These are phyloP conservation scores for Heterohyrax brucei DNA, from an alignment of 2,797 vertebrate genomes.

Conservation along the genomic window DNA sequence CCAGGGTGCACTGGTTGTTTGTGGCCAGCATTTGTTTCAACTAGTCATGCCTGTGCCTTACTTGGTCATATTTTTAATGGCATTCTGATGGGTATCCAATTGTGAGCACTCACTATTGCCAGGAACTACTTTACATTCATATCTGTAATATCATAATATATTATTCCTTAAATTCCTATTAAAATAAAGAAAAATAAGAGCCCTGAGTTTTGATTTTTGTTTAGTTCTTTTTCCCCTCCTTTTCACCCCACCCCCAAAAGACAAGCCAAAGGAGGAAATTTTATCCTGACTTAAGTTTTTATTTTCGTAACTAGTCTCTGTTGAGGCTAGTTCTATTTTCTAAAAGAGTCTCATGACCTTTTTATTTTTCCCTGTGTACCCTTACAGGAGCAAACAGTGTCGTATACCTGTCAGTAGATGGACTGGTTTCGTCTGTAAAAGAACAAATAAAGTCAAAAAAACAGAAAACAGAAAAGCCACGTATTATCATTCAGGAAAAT, in stretches of 20 bases:
- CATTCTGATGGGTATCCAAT: neutral
- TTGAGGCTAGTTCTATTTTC: constrained; percentile 28
- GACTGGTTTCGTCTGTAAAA: constrained; percentile 96
- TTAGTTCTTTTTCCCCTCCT: neutral
- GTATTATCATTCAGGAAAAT: constrained; percentile 88
- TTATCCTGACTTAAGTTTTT: neutral
- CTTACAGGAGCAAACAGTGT: constrained; percentile 96
- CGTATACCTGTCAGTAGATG: constrained; percentile 97
- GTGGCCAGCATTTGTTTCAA: neutral
- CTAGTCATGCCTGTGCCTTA: neutral
- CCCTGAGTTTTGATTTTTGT: neutral
- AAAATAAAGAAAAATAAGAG: neutral
- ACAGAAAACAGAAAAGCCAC: constrained; percentile 79
- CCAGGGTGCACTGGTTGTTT: neutral
- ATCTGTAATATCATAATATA: neutral
- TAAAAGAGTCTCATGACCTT: neutral
- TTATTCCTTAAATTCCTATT: constrained; percentile 35
- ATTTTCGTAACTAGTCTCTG: constrained; percentile 8
- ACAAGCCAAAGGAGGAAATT: neutral
- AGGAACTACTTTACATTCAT: neutral
- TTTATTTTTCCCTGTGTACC: constrained; percentile 27
- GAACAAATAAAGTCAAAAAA: constrained; percentile 91
- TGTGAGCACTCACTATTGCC: constrained; percentile 20
- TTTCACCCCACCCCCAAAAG: neutral
- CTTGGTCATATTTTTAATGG: neutral